A percentile compares a stretch with the other conserved stretches of the same genome.
phyloP scores from a whole-genome alignment of 1,140 invertebrate genomes.

The Drosophila asahinai region DNA sequence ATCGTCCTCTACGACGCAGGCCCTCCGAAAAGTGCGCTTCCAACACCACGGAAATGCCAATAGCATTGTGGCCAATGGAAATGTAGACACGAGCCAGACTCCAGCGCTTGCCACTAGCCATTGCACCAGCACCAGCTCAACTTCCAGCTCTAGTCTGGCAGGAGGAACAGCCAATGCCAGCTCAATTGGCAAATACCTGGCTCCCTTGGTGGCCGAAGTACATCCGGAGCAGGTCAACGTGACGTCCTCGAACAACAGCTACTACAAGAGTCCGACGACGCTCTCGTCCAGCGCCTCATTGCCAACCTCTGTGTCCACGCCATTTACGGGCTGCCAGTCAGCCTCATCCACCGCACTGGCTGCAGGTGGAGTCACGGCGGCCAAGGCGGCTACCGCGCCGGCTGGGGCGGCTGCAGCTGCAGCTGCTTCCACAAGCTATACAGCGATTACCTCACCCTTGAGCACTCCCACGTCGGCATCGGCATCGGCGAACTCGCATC shows the following conservation, averaged over 20 bases:
- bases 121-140: slow-evolving; percentile 24
- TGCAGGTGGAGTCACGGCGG: slow-evolving; percentile 62
- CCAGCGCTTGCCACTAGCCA: slow-evolving; percentile 29
- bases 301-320: slow-evolving; percentile 79
- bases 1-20: slow-evolving; percentile 56
- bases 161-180: slow-evolving; percentile 67
- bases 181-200: slow-evolving; percentile 76
- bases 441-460: slow-evolving; percentile 59
- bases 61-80: slow-evolving; percentile 35
- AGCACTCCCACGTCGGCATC: slow-evolving; percentile 62
- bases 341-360: slow-evolving; percentile 73
- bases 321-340: slow-evolving; percentile 80
- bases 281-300: slow-evolving; percentile 80
- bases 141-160: slow-evolving; percentile 59
- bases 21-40: slow-evolving; percentile 70
- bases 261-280: slow-evolving; percentile 79
- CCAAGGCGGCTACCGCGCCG: slow-evolving; percentile 75
- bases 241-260: slow-evolving; percentile 58
- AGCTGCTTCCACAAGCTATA: slow-evolving; percentile 56
- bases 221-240: slow-evolving; percentile 85
- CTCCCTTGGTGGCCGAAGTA: slow-evolving; percentile 85
- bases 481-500: slow-evolving; percentile 47
- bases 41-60: slow-evolving; percentile 61
- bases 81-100: slow-evolving; percentile 31
- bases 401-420: slow-evolving; percentile 54